Base-by-base conservation (phyloP, 2,888 invertebrate genomes). In the Tortrix viridana region DNA sequence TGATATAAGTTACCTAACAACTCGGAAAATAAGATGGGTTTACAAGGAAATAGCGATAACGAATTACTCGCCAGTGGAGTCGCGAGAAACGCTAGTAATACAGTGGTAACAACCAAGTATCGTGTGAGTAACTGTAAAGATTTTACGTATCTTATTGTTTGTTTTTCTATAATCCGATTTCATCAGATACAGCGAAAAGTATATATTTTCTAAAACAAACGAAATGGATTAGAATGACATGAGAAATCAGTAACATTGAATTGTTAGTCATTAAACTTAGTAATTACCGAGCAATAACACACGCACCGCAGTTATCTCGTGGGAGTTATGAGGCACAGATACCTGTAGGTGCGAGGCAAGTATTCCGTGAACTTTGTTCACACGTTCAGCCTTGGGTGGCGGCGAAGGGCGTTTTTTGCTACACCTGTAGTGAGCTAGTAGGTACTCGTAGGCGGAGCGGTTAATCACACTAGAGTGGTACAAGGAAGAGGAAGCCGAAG, bases 401-500 rank as follows among this genome's bases (percentile, higher is more conserved):
- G 66, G 67, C 68, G 66, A 74, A 79, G 76, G 75, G 73, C 77
- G 73, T 72, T 83, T 82, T 82, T 81, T 82, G 78, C 73, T 58
- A 37, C 56, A 58, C 53, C 57, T 60, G 65, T 56, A 52, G 26
- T 32, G 12, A 32, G 32, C 32, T 12, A 0, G 12, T n/a, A n/a
- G n/a, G n/a, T 32, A 2, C 32, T 32, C 32, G 66, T 66, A 44
- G 69, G 69, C 60, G 68, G 58, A 20, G 69, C 63, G 16, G 20
- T 53, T 44, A 46, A 50, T 38, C 52, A 48, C 47, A 63, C 41
- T 37, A 38, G 32, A 60, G 52, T 62, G 81, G 57, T 56, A 56
- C 61, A 49, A 62, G 85, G 84, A 83, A 84, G 76, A 80, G 84
- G 84, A 84, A 85, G 74, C 65, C 50, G 23, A 20, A n/a, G 64